A percentile compares a stretch with the other conserved stretches of the same genome.
Evolutionary conservation across 2,113 vertebrate species (phyloP).

Genomic region (Morone chrysops): DNA sequence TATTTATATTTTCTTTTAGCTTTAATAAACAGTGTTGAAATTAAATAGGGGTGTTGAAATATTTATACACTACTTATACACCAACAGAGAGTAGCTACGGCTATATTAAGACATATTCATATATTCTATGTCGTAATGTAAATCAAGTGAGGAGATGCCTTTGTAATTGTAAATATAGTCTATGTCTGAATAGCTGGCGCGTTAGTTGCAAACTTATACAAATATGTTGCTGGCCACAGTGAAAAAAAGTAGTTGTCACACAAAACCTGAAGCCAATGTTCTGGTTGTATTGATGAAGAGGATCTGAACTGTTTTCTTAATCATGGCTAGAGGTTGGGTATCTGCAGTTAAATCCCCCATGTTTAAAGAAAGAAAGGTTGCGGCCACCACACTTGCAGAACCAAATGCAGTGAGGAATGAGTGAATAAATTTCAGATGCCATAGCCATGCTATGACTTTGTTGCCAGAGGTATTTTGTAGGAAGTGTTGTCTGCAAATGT

Average conservation of each 20-base stretch:
- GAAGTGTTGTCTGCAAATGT: not conserved
- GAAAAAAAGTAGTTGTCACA: not conserved
- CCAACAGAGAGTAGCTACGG: not conserved
- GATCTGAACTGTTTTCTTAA: not conserved
- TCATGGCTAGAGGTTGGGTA: not conserved
- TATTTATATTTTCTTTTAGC: not conserved
- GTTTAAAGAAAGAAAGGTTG: not conserved
- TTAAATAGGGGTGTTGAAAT: not conserved
- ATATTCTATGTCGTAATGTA: not conserved
- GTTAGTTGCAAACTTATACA: not conserved
- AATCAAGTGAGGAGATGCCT: not conserved
- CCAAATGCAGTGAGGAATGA: not conserved
- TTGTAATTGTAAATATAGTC: not conserved
- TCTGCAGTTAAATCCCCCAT: not conserved
- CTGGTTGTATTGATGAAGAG: not conserved
- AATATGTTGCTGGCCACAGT: not conserved
- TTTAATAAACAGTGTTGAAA: not conserved
- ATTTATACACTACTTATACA: not conserved
- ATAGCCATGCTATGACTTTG: not conserved
- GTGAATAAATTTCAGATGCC: not conserved
- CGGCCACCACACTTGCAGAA: not conserved
- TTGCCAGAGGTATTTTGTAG: not conserved
- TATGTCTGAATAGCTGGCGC: not conserved
- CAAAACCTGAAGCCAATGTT: not conserved
- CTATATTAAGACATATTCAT: not conserved